Conservation (phyloP, 2,113 vertebrate species). For the Syngnathoides biaculeatus region DNA sequence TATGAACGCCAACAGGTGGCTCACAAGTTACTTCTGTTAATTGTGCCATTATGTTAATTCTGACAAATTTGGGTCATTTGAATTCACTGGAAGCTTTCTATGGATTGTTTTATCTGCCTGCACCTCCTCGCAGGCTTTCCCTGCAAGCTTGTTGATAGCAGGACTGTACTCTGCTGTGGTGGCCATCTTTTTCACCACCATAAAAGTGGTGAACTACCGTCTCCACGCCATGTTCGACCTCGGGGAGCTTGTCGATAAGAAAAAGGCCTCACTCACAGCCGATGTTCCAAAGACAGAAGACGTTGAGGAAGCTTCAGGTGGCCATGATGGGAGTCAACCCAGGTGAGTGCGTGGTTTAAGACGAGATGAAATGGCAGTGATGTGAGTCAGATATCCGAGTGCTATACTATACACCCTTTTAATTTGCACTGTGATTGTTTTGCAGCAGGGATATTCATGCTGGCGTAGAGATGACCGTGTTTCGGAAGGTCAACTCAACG, state of each 20-base stretch:
- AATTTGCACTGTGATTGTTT: slow-evolving; percentile 1
- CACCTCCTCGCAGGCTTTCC: slow-evolving; percentile 74
- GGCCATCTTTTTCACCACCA: slow-evolving; percentile 81
- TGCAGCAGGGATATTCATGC: slow-evolving; percentile 75
- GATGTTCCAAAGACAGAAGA: slow-evolving; percentile 71
- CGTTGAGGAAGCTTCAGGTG: slow-evolving; percentile 70
- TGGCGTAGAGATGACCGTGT: slow-evolving; percentile 88
- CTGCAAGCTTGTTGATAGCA: slow-evolving; percentile 80
- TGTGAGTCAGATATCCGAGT: not conserved
- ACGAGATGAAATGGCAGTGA: not conserved
- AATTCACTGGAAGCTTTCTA: no score
- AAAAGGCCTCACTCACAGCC: slow-evolving; percentile 74
- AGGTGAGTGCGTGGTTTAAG: slow-evolving; percentile 57
- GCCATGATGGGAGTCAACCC: slow-evolving; percentile 70
- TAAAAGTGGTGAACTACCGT: slow-evolving; percentile 85
- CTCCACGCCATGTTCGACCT: slow-evolving; percentile 89
- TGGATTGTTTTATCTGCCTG: not conserved
- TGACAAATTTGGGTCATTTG: no score
- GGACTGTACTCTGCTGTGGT: slow-evolving; percentile 82
- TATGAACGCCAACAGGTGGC: no score
- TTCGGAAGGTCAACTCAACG: slow-evolving; percentile 86
- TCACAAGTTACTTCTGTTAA: no score
- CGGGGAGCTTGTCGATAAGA: slow-evolving; percentile 87
- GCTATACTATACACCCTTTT: not conserved
- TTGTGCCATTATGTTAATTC: no score